phyloP scores from a whole-genome alignment of 2,797 vertebrate species.

The Platalea minor region DNA sequence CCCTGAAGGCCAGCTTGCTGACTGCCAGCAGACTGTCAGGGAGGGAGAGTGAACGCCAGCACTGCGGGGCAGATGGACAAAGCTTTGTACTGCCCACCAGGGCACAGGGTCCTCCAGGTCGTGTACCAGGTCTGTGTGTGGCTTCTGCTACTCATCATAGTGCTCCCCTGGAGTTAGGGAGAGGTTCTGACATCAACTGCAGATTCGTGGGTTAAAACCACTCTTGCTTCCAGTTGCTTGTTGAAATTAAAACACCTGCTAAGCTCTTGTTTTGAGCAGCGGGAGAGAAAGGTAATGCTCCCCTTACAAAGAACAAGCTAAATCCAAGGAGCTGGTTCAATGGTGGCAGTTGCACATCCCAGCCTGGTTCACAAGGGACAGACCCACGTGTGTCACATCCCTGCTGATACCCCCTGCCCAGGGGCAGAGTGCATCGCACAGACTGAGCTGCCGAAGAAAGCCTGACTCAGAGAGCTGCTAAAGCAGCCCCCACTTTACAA shows the following conservation, averaged over 20 bases:
- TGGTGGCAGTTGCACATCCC: background rate
- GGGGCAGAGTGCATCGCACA: rapidly evolving
- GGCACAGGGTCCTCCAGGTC: background rate
- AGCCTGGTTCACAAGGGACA: background rate
- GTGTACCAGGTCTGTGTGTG: background rate
- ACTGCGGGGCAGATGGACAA: background rate
- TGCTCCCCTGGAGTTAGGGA: background rate
- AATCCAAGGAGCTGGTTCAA: background rate
- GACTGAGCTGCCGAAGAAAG: background rate
- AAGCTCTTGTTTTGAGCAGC: background rate
- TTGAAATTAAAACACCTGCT: background rate
- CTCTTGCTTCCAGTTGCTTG: background rate
- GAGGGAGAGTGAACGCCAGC: background rate
- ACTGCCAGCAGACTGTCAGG: background rate
- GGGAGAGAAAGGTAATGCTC: background rate
- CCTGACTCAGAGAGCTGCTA: background rate
- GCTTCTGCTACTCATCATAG: rapidly evolving
- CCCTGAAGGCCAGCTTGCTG: background rate
- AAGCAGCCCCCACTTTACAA: background rate
- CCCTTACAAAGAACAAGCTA: background rate
- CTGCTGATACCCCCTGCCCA: background rate
- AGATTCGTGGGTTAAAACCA: background rate
- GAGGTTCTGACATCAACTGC: background rate
- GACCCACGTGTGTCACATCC: background rate
- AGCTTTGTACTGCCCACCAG: background rate